Evolutionary conservation across 2,888 invertebrate genomes (phyloP), one percentile per base, ranked within the genome.

Genomic region (Tortricodes alternella): DNA sequence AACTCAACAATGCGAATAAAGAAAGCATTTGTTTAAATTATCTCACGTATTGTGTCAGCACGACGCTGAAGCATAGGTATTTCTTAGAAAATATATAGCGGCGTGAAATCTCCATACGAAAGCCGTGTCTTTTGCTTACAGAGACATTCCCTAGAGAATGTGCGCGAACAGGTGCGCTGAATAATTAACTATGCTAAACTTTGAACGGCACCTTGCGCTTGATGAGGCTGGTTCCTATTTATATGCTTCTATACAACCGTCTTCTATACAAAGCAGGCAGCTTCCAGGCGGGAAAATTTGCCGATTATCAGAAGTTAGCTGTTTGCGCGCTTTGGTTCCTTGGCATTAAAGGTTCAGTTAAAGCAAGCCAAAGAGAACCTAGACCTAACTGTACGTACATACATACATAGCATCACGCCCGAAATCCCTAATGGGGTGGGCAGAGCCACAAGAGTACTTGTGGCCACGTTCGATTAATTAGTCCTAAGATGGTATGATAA

Each of bases 161-260:
- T 61, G 66, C 65, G 55, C 68, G 71, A 76, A 74, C 74, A 74
- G 73, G 70, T 63, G 70, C 61, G 64, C 61, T 83, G 77, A 83
- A 84, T 83, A 79, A 81, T 82, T 82, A 74, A 83, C 68, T 62
- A 57, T 67, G 68, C 53, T 62, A 69, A 74, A 76, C 76, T 79
- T 80, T 76, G 71, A 70, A 63, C 66, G 60, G 63, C 63, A 62
- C 57, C 62, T 50, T 51, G 52, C 62, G 62, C 62, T 63, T 71
- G 70, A 74, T 68, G 73, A 73, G 70, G 59, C 57, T 62, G 59
- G 60, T 67, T 61, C 56, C 61, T 53, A 65, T 71, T 70, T 58
- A 64, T 43, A 16, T 46, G 15, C 62, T 66, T 61, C 60, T 59
- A 63, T 63, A 63, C 53, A 59, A 61, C 55, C 60, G 57, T 60